Base-by-base conservation (phyloP, 2,113 vertebrate genomes). In the Indicator maculatus region DNA sequence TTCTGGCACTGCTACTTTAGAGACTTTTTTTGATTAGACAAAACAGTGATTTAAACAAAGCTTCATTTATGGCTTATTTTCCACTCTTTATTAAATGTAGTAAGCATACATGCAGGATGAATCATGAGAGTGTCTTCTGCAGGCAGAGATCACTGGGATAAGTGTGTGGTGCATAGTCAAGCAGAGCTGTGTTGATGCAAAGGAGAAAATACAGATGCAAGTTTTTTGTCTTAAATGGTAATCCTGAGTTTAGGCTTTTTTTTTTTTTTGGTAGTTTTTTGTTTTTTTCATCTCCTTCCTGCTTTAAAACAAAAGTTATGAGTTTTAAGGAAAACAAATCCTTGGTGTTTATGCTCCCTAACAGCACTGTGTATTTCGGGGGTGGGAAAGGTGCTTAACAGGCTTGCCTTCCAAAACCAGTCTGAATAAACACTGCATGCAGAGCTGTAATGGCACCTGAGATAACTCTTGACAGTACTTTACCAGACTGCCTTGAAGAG, bases 391-490 rank as follows among this genome's bases (percentile, higher is more conserved):
- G 33, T 15, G 17, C 31, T 75, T 60, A 31, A 61, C 64, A 71
- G 24, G 4, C 45, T 79, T 66, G n/a, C 83, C 59, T 58, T 72
- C 72, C 44, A 78, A 73, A 91, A 75, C 58, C 79, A 88, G 21
- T 23, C 59, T 50, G 44, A 45, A 69, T 28, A 88, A 78, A 81
- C 16, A 24, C 53, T 88, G 65, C 4, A 1, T 53, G 16, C 36
- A 45, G 73, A 63, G 61, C 70, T 93, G 64, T 83, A 94, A 82
- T 38, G 88, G 88, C 44, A 95, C 72, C 69, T 90, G 85, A 78
- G 94, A 72, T 65, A 88, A 72, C 77, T 59, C 28, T 71, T 58
- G 47, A 17, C 47, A 38, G 60, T 90, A 10, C 56, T 95, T 63
- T 20, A 65, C 17, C 53, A 86, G 65, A 18, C 60, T 91, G 72